Base-by-base conservation (phyloP, 1,140 invertebrate species). In the Tribolium castaneum region DNA sequence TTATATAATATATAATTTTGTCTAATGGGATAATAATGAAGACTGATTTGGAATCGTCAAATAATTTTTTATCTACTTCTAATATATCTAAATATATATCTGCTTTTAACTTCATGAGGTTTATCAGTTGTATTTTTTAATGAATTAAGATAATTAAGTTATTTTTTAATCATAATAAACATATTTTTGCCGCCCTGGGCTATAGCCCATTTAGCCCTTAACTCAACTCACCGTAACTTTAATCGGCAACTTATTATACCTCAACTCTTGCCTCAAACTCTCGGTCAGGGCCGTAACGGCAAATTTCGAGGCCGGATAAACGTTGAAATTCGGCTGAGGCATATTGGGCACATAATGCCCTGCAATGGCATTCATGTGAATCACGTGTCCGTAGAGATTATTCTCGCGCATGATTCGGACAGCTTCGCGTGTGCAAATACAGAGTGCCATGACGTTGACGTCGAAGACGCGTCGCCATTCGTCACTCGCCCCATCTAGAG, bases 261-360 rank as follows among this genome's bases (percentile, higher is more conserved):
- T 80, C 39, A 93, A 82, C 83, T 93, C 91, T 4, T 87, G 85
- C 14, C 90, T 83, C 6, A 91, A 82, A 12, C 87, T 88, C 45
- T 92, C 88, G 6, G 89, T 88, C 30, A 92, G 81, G 5, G 89
- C 89, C 3, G 87, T 88, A 2, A 89, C 87, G 7, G 88, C 90
- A 82, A 87, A 88, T 83, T 92, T 92, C 10, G 87, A 89, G 6
- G 88, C 87, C 16, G 88, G 84, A 84, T 92, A 92, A n/a, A 88
- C 72, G 80, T 86, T 87, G 62, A 81, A 49, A 16, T 59, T 77
- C 10, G 80, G 75, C 62, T 76, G 35, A 1, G 82, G 75, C 10
- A 78, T 30, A 6, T 75, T 51, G 2, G 81, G 77, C 0, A 87
- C 77, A 3, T 82, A 85, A 80, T 91, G 90, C 0, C 90, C 90